Conservation (phyloP, 2,888 invertebrate genomes). For the Hydraecia micacea region DNA sequence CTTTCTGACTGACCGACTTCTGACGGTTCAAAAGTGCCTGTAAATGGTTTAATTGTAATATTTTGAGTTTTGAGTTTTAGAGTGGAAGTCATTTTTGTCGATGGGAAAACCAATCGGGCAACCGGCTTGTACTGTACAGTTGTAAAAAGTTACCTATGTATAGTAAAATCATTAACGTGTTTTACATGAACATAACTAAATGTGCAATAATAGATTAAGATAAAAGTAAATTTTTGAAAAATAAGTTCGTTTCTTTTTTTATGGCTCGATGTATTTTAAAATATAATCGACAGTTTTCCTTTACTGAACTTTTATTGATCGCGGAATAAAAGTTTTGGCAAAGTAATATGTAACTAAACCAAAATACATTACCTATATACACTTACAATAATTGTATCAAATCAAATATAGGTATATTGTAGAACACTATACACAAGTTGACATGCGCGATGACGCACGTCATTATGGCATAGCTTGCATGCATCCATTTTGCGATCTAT, state of each 20-base stretch:
- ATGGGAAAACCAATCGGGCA: too few relatives aligned
- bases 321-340: too few relatives aligned
- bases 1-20: too few relatives aligned
- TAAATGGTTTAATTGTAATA: too few relatives aligned
- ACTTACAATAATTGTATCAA: background rate
- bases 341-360: background rate
- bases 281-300: constrained; percentile 15
- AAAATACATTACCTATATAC: background rate
- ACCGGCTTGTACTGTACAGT: background rate
- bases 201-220: constrained; percentile 17
- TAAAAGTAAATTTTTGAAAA: constrained; percentile 11
- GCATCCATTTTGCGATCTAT: background rate
- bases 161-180: background rate
- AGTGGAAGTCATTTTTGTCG: too few relatives aligned
- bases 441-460: too few relatives aligned
- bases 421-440: too few relatives aligned
- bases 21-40: too few relatives aligned
- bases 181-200: constrained; percentile 1
- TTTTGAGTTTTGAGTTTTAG: too few relatives aligned
- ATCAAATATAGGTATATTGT: background rate
- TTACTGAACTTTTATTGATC: background rate
- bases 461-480: background rate
- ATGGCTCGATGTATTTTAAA: background rate
- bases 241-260: background rate
- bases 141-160: background rate